These are phyloP conservation scores for Mastomys natalensis DNA, from an alignment of 2,113 vertebrate species.

Conservation along the genomic window DNA sequence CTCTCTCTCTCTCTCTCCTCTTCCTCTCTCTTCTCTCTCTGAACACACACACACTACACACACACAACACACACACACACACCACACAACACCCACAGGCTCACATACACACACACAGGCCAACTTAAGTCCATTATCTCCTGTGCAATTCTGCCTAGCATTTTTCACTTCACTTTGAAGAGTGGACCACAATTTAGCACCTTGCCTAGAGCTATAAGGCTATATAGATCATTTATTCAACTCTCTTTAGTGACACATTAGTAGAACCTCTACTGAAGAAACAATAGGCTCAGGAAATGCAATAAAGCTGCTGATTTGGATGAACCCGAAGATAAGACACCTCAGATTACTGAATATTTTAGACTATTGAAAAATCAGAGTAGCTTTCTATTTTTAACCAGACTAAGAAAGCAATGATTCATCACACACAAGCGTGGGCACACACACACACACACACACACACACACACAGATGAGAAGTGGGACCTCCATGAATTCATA, in stretches of 20 bases:
- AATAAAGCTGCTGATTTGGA: conserved; percentile 56
- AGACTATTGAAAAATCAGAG: neutral
- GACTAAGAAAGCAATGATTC: neutral
- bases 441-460: neutral
- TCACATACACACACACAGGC: neutral
- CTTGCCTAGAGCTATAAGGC: conserved; percentile 37
- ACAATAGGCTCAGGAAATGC: neutral
- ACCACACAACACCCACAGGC: neutral
- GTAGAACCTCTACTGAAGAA: conserved; percentile 19
- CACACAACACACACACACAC: neutral
- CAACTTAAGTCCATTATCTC: neutral
- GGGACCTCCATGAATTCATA: conserved; percentile 43
- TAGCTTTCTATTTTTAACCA: conserved; percentile 50
- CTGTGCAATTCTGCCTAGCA: neutral
- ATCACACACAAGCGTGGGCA: neutral
- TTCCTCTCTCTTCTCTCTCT: too few species aligned
- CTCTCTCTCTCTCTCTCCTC: too few species aligned
- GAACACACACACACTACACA: neutral
- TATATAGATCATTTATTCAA: conserved; percentile 56
- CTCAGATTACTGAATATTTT: conserved; percentile 46
- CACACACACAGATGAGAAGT: conserved; percentile 2
- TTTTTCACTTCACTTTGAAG: conserved; percentile 39
- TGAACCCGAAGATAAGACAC: conserved; percentile 3
- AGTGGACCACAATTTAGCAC: conserved; percentile 22
- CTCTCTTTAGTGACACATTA: conserved; percentile 60